Evolutionary conservation across 1,140 invertebrate species (phyloP), one percentile per base, ranked within the genome.

Genomic region (Caenorhabditis tropicalis): DNA sequence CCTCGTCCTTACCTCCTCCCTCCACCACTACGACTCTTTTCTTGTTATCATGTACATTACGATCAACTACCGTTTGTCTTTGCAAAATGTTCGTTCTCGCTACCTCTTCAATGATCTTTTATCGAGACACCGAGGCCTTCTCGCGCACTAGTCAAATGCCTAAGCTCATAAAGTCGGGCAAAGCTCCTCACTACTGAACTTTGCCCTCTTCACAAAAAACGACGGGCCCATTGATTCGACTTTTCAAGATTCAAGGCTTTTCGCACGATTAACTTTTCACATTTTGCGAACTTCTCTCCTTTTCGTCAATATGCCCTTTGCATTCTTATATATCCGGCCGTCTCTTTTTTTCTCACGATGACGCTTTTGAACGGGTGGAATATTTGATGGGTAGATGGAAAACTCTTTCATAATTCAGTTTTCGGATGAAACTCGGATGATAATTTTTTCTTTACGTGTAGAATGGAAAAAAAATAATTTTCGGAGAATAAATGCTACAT

Each of bases 21-120:
- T 36, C 19, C n/a, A 10, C 65, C 65, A 43, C 39, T 43, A 43
- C 65, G 19, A 46, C 24, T 7, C 74, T 74, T 74, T 74, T 74
- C 65, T 74, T 74, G 65, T 74, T 74, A 74, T 74, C 65, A 74
- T 74, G 65, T 74, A 74, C 65, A 74, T 81, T 53, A 53, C 79
- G 79, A 51, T 81, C 79, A 51, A 81, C 79, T 53, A 53, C 79
- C 79, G 79, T 56, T 81, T 39, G 48, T 81, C 79, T 33, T 51
- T 51, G 79, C 46, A 36, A n/a, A n/a, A 53, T 39, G 51, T 51
- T 81, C 79, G 9, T 53, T 81, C 79, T 53, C 74, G 48, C 39
- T 51, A 79, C 39, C 74, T 48, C 29, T 56, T 81, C 48, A 81
- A 33, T 56, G 29, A 53, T 56, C 79, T 81, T 56, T 53, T 81